These are phyloP conservation scores for Turdus rufiventris DNA, from an alignment of 2,113 vertebrate species.

Conservation along the genomic window DNA sequence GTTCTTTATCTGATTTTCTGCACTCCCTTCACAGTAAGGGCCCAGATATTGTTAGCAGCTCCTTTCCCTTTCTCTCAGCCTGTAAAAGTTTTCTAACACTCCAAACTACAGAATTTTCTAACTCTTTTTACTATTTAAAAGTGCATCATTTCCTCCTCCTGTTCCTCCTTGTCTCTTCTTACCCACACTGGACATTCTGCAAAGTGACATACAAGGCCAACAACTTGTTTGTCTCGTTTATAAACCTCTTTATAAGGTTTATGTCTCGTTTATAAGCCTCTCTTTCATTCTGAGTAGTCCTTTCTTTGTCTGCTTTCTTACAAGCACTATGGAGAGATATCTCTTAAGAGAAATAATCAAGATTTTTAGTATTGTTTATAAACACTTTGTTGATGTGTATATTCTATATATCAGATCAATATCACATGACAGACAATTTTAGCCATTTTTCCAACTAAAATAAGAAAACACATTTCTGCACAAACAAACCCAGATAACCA, in stretches of 20 bases:
- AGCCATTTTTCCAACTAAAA: not conserved
- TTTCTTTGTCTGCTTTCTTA: not conserved
- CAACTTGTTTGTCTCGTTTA: not conserved
- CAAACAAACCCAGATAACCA: not conserved
- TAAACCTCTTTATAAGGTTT: not conserved
- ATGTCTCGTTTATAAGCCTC: not conserved
- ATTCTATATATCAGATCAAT: not conserved
- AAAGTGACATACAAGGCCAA: not conserved
- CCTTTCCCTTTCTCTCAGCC: not conserved
- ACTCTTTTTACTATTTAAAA: not conserved
- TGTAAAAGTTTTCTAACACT: not conserved
- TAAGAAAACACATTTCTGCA: not conserved
- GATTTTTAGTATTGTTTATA: not conserved
- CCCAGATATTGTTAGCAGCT: not conserved
- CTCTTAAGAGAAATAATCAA: not conserved
- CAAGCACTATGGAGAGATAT: not conserved
- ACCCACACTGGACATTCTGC: not conserved
- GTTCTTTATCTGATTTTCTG: not conserved
- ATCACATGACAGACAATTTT: not conserved
- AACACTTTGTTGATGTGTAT: not conserved
- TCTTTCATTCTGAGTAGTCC: not conserved
- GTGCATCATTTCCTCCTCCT: not conserved
- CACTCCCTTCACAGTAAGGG: not conserved
- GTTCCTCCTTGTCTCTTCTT: not conserved
- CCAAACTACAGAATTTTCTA: not conserved